Percentiles rank a stretch among this genome's conserved stretches.
phyloP scores from a whole-genome alignment of 2,797 vertebrate species.

The Danio jaintianensis region DNA sequence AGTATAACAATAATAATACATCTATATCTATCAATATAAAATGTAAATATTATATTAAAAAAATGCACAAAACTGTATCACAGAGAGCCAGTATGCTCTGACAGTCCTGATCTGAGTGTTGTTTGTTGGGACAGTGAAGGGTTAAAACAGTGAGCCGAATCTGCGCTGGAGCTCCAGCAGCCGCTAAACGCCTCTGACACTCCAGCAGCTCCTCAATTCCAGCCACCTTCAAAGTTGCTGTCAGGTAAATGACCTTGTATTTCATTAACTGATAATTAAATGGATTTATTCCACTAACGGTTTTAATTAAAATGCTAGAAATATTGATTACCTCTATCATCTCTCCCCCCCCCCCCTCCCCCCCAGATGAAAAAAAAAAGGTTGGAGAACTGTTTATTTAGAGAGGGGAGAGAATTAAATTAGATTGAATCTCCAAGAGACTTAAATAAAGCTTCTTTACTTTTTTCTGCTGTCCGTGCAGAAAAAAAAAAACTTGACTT shows the following conservation, averaged over 20 bases:
- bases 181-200: conserved; percentile 89
- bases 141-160: conserved; percentile 86
- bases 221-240: conserved; percentile 93
- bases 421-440: conserved; percentile 92
- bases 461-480: conserved; percentile 92
- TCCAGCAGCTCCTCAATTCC: conserved; percentile 86
- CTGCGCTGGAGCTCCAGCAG: conserved; percentile 89
- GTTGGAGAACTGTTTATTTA: conserved; percentile 94
- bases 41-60: too few relatives aligned
- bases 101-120: conserved; percentile 55
- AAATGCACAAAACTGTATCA: conserved; percentile 16
- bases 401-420: conserved; percentile 93
- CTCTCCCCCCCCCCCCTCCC: conserved; percentile 83
- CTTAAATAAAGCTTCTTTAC: conserved; percentile 85
- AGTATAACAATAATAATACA: too few relatives aligned
- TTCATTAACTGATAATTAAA: conserved; percentile 99
- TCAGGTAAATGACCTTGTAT: conserved; percentile 99
- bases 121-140: conserved; percentile 70
- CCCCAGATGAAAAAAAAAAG: conserved; percentile 93
- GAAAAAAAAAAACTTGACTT: conserved; percentile 80
- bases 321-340: conserved; percentile 99
- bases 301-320: conserved; percentile 99
- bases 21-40: too few relatives aligned
- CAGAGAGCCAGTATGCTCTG: conserved; percentile 37
- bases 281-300: conserved; percentile 99